Evolutionary conservation across 1,140 invertebrate species (phyloP), one percentile per base, ranked within the genome.

Genomic region (Conus ventricosus): DNA sequence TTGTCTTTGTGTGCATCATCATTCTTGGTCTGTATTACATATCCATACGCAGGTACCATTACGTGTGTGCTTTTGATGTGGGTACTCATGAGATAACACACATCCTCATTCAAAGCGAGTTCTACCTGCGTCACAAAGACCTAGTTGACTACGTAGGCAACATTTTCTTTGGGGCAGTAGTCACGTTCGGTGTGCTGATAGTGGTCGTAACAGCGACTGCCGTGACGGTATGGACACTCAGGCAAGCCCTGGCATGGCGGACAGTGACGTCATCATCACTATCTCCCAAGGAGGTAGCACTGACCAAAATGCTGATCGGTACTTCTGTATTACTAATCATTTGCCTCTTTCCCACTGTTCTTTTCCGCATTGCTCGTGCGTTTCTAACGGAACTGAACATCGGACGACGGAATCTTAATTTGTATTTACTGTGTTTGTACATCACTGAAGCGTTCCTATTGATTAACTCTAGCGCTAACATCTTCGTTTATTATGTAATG

Each of bases 251-350:
- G 78, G 23, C n/a, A 39, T 51, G 78, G 51, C 78, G 78, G 13
- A 20, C 78, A 10, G 78, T 39, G 39, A 13, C 51, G 7, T 39
- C 78, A 39, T 80, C 78, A 39, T 39, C 27, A 15, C 7, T 80
- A 5, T 80, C 78, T 13, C 1, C n/a, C 8, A 11, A 53, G 55
- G 84, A 85, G 27, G n/a, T 63, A 27, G 57, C 84, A 8, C 17
- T 85, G 55, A 85, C 84, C 4, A 85, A 85, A 67, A 67, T 67
- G 57, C 57, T 85, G 17, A 67, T 85, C 13, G 60, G 57, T 5
- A 85, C 23, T 11, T 85, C 84, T 13, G 23, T 85, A 6, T 1
- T 85, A 3, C 54, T 85, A 60, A 63, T 85, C 27, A 25, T 67
- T 4, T 85, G 84, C 23, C 6, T 85, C 13, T 6, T 25, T 10